These are phyloP conservation scores for Euura lappo DNA, from an alignment of 1,140 invertebrate genomes.

Conservation along the genomic window DNA sequence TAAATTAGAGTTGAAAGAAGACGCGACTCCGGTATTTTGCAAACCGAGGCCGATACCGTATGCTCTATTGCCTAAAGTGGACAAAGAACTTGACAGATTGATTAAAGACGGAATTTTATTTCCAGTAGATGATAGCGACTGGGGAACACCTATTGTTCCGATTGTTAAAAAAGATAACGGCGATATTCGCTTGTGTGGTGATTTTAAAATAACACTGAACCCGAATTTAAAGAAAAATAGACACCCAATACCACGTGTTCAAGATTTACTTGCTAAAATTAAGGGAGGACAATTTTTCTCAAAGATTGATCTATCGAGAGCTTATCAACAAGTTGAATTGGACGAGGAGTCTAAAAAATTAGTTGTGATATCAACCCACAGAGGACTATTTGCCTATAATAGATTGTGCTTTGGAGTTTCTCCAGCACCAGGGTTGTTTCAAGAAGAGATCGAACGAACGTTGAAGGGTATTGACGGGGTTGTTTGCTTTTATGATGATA, in stretches of 20 bases:
- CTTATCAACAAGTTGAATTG: slow-evolving; percentile 44
- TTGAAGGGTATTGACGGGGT: neutral
- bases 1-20: slow-evolving; percentile 32
- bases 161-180: slow-evolving; percentile 53
- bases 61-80: slow-evolving; percentile 47
- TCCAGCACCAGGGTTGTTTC: slow-evolving; percentile 18
- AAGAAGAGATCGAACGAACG: neutral
- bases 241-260: slow-evolving; percentile 42
- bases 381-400: slow-evolving; percentile 32
- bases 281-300: slow-evolving; percentile 30
- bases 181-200: too few relatives aligned
- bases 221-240: slow-evolving; percentile 31
- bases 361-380: slow-evolving; percentile 27
- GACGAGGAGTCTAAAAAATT: slow-evolving; percentile 31
- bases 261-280: slow-evolving; percentile 43
- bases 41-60: slow-evolving; percentile 49
- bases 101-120: slow-evolving; percentile 44
- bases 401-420: slow-evolving; percentile 42
- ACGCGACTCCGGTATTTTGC: slow-evolving; percentile 40
- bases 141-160: slow-evolving; percentile 58
- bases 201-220: slow-evolving; percentile 42
- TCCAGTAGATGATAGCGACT: slow-evolving; percentile 50
- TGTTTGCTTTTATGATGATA: too few relatives aligned
- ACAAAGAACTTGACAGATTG: slow-evolving; percentile 47
- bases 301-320: slow-evolving; percentile 43